phyloP scores from a whole-genome alignment of 2,113 vertebrate species.

The Rhea americana region DNA sequence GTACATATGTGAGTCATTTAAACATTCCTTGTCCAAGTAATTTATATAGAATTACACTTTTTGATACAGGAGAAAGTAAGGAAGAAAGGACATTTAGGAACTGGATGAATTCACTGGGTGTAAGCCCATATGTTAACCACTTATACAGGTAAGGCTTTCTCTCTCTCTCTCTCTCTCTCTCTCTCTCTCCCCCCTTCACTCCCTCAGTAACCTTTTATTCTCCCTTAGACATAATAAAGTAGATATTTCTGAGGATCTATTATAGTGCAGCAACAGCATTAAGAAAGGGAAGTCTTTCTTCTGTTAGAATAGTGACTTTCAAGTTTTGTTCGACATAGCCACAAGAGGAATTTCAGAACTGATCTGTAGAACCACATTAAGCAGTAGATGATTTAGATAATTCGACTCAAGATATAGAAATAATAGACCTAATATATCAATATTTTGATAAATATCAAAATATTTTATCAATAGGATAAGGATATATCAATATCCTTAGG shows the following conservation, averaged over 20 bases:
- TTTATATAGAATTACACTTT: conserved; percentile 40
- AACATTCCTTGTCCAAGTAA: neutral
- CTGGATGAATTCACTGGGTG: conserved; percentile 98
- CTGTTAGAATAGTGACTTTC: neutral
- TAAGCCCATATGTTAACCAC: conserved; percentile 90
- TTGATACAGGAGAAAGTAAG: conserved; percentile 84
- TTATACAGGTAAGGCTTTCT: conserved; percentile 85
- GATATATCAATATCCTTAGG: too few species aligned
- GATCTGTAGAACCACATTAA: neutral
- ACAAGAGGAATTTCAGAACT: neutral
- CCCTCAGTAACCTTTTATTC: neutral
- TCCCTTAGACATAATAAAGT: neutral
- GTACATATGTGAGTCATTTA: neutral
- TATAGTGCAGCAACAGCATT: neutral
- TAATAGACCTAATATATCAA: neutral
- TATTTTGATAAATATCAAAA: too few species aligned
- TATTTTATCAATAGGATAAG: too few species aligned
- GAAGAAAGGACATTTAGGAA: conserved; percentile 96
- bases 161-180: neutral
- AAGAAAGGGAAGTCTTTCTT: neutral
- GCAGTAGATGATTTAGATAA: neutral
- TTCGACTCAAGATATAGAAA: neutral
- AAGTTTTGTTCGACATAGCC: neutral
- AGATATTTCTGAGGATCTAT: too few species aligned
- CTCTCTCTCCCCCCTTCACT: too few species aligned